These are phyloP conservation scores for Ahaetulla prasina DNA, from an alignment of 2,113 vertebrate species.

Conservation along the genomic window DNA sequence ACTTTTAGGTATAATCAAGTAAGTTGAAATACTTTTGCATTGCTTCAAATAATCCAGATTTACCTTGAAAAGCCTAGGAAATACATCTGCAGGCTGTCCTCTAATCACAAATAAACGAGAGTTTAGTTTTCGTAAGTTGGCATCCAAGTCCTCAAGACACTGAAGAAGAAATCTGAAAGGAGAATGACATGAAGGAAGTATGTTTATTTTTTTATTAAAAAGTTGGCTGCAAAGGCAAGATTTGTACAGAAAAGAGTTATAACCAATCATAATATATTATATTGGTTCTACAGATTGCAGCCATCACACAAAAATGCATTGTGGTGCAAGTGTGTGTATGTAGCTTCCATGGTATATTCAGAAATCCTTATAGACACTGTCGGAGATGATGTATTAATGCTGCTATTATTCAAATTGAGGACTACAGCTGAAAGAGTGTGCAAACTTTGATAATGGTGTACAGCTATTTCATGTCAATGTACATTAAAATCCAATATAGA, in stretches of 20 bases:
- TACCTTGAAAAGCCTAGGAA: constrained; percentile 95
- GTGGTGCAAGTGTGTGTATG: not conserved
- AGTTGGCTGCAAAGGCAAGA: not conserved
- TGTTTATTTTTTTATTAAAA: constrained; percentile 1
- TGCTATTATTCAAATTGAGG: not conserved
- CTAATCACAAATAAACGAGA: constrained; percentile 93
- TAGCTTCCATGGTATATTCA: not conserved
- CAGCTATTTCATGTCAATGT: not conserved
- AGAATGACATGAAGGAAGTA: constrained; percentile 20
- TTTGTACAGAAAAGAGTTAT: not conserved
- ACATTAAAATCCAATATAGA: not conserved
- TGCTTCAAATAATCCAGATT: constrained; percentile 18
- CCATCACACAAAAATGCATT: not conserved
- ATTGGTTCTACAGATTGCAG: not conserved
- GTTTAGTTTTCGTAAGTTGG: constrained; percentile 90
- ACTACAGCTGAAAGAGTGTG: not conserved
- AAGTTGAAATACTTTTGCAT: not conserved
- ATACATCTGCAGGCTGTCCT: constrained; percentile 94
- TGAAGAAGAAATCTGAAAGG: constrained; percentile 87
- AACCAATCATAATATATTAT: not conserved
- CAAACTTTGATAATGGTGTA: not conserved
- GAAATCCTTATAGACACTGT: not conserved
- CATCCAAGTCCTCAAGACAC: constrained; percentile 90
- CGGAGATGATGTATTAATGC: not conserved
- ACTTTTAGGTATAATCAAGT: not conserved